Evolutionary conservation across 2,113 vertebrate species (phyloP).

Genomic region (Zingel zingel): DNA sequence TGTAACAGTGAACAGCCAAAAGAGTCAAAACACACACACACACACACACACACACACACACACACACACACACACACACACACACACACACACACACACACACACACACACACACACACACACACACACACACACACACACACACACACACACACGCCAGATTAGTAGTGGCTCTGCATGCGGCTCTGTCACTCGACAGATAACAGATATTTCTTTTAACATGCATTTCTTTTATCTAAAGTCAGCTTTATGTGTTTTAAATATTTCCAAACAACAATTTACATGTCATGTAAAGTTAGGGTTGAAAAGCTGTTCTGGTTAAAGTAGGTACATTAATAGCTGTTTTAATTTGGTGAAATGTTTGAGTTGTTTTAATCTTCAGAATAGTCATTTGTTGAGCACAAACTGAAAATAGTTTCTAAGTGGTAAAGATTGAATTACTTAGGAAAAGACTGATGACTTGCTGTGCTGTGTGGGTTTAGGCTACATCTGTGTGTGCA

Average conservation of each 20-base stretch:
- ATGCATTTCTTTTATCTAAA: neutral
- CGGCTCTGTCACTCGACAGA: neutral
- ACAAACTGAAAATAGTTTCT: neutral
- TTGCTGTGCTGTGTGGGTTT: constrained; percentile 1
- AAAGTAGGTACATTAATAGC: neutral
- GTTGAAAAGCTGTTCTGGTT: neutral
- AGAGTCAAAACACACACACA: neutral
- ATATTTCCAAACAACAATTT: neutral
- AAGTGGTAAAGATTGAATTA: neutral
- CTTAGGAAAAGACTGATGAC: constrained; percentile 8
- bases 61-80: neutral
- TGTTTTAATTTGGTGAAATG: neutral
- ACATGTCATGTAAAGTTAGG: neutral
- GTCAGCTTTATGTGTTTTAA: neutral
- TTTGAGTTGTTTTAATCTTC: neutral
- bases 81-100: neutral
- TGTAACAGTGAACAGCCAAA: constrained; percentile 15
- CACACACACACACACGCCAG: neutral
- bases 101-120: neutral
- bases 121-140: neutral
- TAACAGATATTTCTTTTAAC: neutral
- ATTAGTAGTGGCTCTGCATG: neutral
- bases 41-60: neutral
- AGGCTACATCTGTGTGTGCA: neutral
- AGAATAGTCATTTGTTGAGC: constrained; percentile 2